A percentile compares a stretch with the other conserved stretches of the same genome.
Conservation (phyloP, 1,140 invertebrate species). For the Mya arenaria region DNA sequence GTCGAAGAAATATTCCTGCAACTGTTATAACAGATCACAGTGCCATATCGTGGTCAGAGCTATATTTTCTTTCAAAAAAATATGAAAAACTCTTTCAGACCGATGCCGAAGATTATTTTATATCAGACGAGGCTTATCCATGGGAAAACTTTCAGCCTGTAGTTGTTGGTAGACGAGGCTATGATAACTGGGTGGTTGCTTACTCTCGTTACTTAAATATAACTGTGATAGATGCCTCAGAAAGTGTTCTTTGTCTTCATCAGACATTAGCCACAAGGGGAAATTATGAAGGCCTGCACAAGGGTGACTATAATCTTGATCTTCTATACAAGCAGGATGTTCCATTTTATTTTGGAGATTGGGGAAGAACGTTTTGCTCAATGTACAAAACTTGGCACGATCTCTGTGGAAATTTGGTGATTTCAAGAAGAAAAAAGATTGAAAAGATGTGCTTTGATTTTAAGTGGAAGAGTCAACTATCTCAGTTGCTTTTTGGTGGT, state of each 20-base stretch:
- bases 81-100: conserved; percentile 59
- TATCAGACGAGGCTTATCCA: conserved; percentile 64
- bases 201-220: conserved; percentile 54
- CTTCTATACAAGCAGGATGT: conserved; percentile 16
- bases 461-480: not conserved
- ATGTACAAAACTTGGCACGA: conserved; percentile 28
- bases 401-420: conserved; percentile 28
- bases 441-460: conserved; percentile 1
- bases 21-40: conserved; percentile 43
- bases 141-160: conserved; percentile 68
- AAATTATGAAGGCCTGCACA: conserved; percentile 40
- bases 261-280: conserved; percentile 61
- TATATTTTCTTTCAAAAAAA: conserved; percentile 39
- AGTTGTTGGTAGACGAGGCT: conserved; percentile 68
- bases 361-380: conserved; percentile 40
- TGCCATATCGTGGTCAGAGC: conserved; percentile 37
- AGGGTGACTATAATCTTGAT: conserved; percentile 46
- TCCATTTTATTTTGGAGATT: conserved; percentile 14
- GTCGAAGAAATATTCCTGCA: conserved; percentile 59
- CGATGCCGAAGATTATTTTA: conserved; percentile 72
- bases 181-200: conserved; percentile 71
- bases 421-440: conserved; percentile 18
- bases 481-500: not conserved
- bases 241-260: conserved; percentile 66
- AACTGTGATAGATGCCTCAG: conserved; percentile 66